These are phyloP conservation scores for Lytechinus pictus DNA, from an alignment of 35 echinoderm and acorn worm genomes.

Conservation along the genomic window DNA sequence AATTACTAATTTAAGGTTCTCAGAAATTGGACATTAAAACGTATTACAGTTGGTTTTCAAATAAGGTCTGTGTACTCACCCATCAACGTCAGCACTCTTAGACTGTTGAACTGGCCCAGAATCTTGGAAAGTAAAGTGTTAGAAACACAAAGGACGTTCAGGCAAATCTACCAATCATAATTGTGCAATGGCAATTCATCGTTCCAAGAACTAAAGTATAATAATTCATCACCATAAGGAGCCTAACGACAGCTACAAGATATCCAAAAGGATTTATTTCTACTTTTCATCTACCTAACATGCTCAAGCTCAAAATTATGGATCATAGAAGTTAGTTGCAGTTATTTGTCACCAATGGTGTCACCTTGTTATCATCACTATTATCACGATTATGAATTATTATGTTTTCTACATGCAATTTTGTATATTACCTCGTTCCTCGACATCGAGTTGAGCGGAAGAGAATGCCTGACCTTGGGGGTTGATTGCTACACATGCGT, in stretches of 20 bases:
- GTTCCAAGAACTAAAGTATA: neutral
- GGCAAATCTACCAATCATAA: neutral
- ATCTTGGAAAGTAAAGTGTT: neutral
- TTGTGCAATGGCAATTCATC: neutral
- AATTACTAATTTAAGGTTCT: neutral
- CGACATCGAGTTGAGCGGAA: neutral
- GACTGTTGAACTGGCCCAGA: neutral
- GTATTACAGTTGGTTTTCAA: neutral
- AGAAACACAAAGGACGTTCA: neutral
- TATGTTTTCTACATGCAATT: neutral
- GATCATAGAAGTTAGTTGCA: neutral
- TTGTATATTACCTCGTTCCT: neutral
- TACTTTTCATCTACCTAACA: neutral
- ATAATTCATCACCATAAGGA: neutral
- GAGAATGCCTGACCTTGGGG: constrained; percentile 4
- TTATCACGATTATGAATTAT: too few species aligned
- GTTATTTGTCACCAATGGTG: neutral
- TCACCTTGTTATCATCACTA: neutral
- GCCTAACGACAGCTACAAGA: neutral
- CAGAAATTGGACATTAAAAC: neutral
- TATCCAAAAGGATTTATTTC: neutral
- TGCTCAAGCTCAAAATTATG: neutral
- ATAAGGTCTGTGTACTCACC: neutral
- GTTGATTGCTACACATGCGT: constrained; percentile 18
- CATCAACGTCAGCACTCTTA: neutral